phyloP scores from a whole-genome alignment of 2,888 invertebrate species.

The Ephialtes manifestator region DNA sequence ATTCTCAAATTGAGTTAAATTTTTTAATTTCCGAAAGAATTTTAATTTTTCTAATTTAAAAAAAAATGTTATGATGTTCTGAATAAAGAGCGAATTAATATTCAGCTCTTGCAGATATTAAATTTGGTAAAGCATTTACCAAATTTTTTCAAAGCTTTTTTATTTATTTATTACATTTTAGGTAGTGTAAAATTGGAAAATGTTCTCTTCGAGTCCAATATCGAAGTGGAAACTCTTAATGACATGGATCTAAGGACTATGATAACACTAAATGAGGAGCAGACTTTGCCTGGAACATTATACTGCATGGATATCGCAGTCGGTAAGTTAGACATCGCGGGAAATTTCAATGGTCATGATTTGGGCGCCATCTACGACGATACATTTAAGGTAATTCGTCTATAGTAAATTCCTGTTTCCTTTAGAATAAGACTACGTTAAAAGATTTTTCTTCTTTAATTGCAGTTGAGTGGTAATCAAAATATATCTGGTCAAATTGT shows the following conservation, averaged over 20 bases:
- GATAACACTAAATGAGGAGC: conserved; percentile 86
- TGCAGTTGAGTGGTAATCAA: conserved; percentile 75
- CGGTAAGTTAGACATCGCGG: conserved; percentile 73
- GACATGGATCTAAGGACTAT: conserved; percentile 85
- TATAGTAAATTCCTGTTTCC: not conserved
- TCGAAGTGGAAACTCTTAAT: conserved; percentile 86
- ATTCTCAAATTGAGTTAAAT: too few relatives aligned
- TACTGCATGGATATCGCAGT: conserved; percentile 82
- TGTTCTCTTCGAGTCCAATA: conserved; percentile 84
- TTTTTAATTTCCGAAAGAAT: too few relatives aligned
- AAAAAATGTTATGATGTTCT: too few relatives aligned
- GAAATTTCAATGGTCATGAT: conserved; percentile 85
- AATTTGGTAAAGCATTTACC: not conserved
- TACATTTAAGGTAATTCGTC: conserved; percentile 87
- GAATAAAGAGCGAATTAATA: too few relatives aligned
- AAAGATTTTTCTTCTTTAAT: conserved; percentile 25
- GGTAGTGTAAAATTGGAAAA: conserved; percentile 85
- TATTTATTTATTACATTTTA: conserved; percentile 74
- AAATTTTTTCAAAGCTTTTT: too few relatives aligned
- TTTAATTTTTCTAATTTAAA: too few relatives aligned
- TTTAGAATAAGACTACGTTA: not conserved
- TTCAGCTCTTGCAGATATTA: too few relatives aligned
- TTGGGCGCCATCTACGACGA: conserved; percentile 86
- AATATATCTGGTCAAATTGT: conserved; percentile 75
- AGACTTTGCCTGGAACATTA: conserved; percentile 84